Base-by-base conservation (phyloP, 1,140 invertebrate genomes). In the Periplaneta americana region DNA sequence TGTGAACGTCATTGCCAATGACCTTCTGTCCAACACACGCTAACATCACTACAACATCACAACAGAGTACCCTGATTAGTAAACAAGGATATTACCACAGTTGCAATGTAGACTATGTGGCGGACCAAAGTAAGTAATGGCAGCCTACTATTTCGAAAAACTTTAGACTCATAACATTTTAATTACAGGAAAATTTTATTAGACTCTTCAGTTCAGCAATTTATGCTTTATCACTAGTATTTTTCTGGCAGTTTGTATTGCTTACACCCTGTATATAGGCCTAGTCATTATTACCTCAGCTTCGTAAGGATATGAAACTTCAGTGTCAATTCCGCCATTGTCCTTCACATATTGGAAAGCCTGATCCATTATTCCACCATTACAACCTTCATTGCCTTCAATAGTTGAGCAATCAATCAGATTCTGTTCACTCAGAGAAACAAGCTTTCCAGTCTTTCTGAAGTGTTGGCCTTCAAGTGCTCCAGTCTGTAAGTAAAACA, bases 381-480 rank as follows among this genome's bases (percentile, higher is more conserved):
- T 93, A 89, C 98, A 99, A 74, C 98, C 98, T 87, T 98, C 92
- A 89, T 99, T 99, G 17, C 97, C 98, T 86, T 96, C 98, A 81
- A 92, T 92, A 1, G 86, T 85, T 2, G 97, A 98, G 87, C 98
- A 99, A 90, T 99, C 98, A 34, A 99, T 92, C 74, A 99, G 89
- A 88, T 99, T 99, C 90, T 99, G 98, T 90, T 99, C 98, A 84
- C 96, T 98, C 0, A 99, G 91, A 5, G 97, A 98, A 8, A 98
- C 92, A 22, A 99, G 90, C 83, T 93, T 91, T 75, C 95, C 95
- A 34, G 91, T 93, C 87, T 95, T 93, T 83, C 97, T 93, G 89
- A 95, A 98, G 88, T 98, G 95, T 88, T 99, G 98, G 28, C 96
- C 98, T 91, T 99, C 98, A 33, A 99, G 89, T 0, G 98, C 90